Evolutionary conservation across 2,888 invertebrate genomes (phyloP).

Genomic region (Spatulosminthurus flaviceps): DNA sequence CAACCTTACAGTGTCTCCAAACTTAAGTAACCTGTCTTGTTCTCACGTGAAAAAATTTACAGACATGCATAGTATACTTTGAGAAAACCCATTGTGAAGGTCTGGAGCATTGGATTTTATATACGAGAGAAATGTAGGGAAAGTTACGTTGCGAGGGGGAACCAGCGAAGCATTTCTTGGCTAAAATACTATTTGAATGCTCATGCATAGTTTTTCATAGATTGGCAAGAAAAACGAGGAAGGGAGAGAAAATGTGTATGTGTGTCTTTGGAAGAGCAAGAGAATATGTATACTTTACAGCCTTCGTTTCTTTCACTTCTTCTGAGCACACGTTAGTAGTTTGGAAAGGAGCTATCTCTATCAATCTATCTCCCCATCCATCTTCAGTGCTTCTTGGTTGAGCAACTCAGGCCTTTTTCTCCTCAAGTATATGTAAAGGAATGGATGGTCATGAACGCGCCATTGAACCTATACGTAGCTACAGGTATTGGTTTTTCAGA

Average conservation of each 20-base stretch:
- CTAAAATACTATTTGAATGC: conserved; percentile 20
- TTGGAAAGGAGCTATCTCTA: conserved; percentile 36
- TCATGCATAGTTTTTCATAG: conserved; percentile 18
- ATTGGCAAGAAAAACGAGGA: neutral
- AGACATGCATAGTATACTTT: conserved; percentile 29
- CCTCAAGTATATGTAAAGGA: neutral
- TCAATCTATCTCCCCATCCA: conserved; percentile 37
- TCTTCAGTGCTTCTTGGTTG: conserved; percentile 25
- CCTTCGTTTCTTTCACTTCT: neutral
- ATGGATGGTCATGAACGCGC: no score
- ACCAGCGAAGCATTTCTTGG: neutral
- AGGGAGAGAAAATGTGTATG: no score
- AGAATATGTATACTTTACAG: conserved; percentile 1
- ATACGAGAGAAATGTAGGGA: neutral
- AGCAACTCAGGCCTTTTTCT: conserved; percentile 5
- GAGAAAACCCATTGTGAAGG: neutral
- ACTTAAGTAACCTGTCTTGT: conserved; percentile 45
- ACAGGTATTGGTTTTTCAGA: neutral
- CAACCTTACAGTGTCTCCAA: neutral
- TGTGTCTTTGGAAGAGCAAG: neutral
- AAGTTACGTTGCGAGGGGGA: neutral
- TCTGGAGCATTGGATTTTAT: neutral
- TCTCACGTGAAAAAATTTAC: conserved; percentile 26
- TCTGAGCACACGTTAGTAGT: neutral
- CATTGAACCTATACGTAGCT: no score